Percentiles rank a stretch among this genome's conserved stretches.
Evolutionary conservation across 2,888 invertebrate species (phyloP).

Genomic region (Drosophila diplacantha): DNA sequence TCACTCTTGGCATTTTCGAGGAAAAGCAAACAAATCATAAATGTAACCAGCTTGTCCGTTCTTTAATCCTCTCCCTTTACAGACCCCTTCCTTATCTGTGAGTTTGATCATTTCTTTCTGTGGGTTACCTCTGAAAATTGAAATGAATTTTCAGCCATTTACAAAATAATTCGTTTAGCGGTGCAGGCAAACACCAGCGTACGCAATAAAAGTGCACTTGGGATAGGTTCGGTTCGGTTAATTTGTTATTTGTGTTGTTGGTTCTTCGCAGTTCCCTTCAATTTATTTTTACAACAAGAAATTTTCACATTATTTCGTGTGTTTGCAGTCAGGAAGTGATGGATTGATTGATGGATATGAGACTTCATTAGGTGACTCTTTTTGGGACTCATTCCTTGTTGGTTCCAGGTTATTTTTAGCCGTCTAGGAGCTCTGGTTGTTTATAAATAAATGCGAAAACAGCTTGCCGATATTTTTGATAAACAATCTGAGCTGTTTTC

Average conservation of each 20-base stretch:
- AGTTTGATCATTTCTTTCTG: slow-evolving; percentile 3
- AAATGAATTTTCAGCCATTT: slow-evolving; percentile 25
- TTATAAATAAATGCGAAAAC: slow-evolving; percentile 47
- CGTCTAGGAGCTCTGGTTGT: slow-evolving; percentile 4
- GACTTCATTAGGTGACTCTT: slow-evolving; percentile 17
- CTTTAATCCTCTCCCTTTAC: not conserved
- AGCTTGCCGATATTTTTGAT: slow-evolving; percentile 12
- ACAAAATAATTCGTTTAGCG: slow-evolving; percentile 25
- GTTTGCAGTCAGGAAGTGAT: slow-evolving; percentile 10
- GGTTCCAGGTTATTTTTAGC: slow-evolving; percentile 10
- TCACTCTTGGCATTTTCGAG: not conserved
- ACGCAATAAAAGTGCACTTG: slow-evolving; percentile 43
- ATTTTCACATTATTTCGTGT: slow-evolving; percentile 11
- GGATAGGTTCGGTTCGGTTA: slow-evolving; percentile 45
- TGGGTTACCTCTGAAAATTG: slow-evolving; percentile 27
- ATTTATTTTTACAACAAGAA: slow-evolving; percentile 35
- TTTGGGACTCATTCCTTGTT: slow-evolving; percentile 15
- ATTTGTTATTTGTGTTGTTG: slow-evolving; percentile 12
- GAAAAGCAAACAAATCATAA: slow-evolving; percentile 20
- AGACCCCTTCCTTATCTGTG: not conserved
- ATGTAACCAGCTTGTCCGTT: not conserved
- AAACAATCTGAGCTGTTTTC: slow-evolving; percentile 21
- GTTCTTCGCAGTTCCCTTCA: not conserved
- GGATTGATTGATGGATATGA: slow-evolving; percentile 9
- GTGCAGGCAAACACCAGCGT: slow-evolving; percentile 1